Percentiles rank a stretch among this genome's conserved stretches.
Evolutionary conservation across 2,113 vertebrate genomes (phyloP).

Genomic region (Noctilio leporinus): DNA sequence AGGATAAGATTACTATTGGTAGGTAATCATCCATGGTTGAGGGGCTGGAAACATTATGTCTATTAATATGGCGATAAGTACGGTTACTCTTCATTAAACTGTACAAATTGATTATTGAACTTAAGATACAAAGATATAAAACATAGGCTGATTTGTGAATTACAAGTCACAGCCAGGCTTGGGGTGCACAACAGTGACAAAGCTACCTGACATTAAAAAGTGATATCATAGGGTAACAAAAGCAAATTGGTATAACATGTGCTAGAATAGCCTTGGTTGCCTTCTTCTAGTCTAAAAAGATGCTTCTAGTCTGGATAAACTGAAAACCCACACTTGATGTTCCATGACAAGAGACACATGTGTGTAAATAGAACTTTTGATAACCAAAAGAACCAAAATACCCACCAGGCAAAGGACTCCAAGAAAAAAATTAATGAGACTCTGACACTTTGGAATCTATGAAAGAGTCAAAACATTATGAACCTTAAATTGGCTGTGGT

Average conservation of each 20-base stretch:
- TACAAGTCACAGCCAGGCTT: too few species aligned
- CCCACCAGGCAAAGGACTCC: background rate
- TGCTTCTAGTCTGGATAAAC: background rate
- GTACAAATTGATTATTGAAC: background rate
- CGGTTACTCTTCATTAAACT: background rate
- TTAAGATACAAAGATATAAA: background rate
- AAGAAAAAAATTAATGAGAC: background rate
- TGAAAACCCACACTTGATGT: too few species aligned
- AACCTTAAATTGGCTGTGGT: too few species aligned
- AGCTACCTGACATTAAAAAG: too few species aligned
- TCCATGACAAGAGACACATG: background rate
- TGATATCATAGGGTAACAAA: background rate
- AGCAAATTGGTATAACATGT: background rate
- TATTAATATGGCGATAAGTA: background rate
- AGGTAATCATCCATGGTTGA: background rate
- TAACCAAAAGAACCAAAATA: background rate
- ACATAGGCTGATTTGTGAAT: background rate
- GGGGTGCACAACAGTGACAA: background rate
- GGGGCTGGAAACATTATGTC: background rate
- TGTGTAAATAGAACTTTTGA: background rate
- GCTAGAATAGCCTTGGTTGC: rapidly evolving
- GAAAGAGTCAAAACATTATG: too few species aligned
- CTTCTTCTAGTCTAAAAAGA: background rate
- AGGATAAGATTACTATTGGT: background rate
- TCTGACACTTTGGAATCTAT: background rate